These are phyloP conservation scores for Glyptemys insculpta DNA, from an alignment of 2,797 vertebrate species.

Conservation along the genomic window DNA sequence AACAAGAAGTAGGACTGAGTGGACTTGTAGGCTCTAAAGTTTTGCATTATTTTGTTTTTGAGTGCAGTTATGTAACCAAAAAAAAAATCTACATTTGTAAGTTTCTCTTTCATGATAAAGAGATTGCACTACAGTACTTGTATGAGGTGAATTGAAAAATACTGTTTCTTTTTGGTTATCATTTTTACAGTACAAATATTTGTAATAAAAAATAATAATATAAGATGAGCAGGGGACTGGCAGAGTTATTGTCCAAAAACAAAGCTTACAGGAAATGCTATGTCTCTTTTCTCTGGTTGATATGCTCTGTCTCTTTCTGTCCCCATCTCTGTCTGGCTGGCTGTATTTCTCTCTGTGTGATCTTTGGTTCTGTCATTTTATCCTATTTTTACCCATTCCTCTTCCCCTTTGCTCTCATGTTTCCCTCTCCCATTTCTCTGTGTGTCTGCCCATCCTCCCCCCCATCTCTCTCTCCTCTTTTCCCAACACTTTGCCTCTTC, in stretches of 20 bases:
- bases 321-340: neutral
- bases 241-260: neutral
- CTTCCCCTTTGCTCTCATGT: neutral
- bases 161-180: too few species aligned
- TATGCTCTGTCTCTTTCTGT: neutral
- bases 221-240: too few species aligned
- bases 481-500: neutral
- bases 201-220: too few species aligned
- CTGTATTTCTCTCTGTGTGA: neutral
- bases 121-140: too few species aligned
- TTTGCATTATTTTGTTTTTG: too few species aligned
- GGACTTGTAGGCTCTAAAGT: too few species aligned
- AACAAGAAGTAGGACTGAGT: too few species aligned
- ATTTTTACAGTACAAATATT: too few species aligned
- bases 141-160: too few species aligned
- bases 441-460: neutral
- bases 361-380: fast-evolving
- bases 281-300: neutral
- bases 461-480: neutral
- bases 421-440: neutral
- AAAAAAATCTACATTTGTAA: too few species aligned
- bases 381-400: neutral
- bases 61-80: too few species aligned
- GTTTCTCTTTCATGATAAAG: too few species aligned
- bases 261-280: fast-evolving